Evolutionary conservation across 2,113 vertebrate species (phyloP).

Genomic region (Crotalus helleri): DNA sequence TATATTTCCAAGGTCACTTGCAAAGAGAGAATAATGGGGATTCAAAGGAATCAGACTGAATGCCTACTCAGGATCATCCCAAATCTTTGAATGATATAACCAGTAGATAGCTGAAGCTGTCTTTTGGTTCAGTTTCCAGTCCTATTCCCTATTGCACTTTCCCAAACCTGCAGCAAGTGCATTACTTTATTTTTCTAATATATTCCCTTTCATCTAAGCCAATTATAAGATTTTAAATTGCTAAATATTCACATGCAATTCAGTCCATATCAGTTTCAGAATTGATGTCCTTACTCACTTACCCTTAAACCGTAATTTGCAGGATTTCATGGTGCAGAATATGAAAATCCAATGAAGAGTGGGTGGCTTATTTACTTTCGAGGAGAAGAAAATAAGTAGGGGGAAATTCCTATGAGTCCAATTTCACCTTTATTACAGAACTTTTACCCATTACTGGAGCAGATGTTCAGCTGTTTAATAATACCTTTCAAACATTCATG

Average conservation of each 20-base stretch:
- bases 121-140: neutral
- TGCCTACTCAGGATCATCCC: neutral
- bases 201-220: neutral
- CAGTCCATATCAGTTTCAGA: neutral
- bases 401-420: constrained; percentile 31
- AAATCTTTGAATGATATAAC: neutral
- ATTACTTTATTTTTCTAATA: neutral
- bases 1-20: neutral
- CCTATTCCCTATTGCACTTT: neutral
- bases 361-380: constrained; percentile 50
- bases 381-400: constrained; percentile 43
- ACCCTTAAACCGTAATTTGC: constrained; percentile 36
- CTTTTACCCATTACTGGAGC: constrained; percentile 24
- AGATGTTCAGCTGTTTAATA: constrained; percentile 29
- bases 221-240: neutral
- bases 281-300: constrained; percentile 22
- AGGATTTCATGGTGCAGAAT: constrained; percentile 18
- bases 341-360: constrained; percentile 50
- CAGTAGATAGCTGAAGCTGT: neutral
- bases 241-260: neutral
- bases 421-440: constrained; percentile 44
- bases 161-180: neutral
- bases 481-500: constrained; percentile 6
- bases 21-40: neutral
- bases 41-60: neutral